These are phyloP conservation scores for Valencia hispanica DNA, from an alignment of 2,797 vertebrate genomes.

Conservation along the genomic window DNA sequence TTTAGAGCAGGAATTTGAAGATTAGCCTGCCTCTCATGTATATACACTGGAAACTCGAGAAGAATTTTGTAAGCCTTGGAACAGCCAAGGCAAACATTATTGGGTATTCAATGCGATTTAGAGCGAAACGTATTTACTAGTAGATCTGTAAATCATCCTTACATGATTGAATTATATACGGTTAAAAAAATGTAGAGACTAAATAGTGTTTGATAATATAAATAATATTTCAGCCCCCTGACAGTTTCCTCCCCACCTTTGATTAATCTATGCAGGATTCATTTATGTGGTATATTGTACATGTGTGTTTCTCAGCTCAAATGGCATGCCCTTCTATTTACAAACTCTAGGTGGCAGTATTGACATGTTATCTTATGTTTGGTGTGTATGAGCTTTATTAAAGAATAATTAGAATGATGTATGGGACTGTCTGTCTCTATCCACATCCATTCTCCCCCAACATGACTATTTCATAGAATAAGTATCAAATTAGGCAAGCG, in stretches of 20 bases:
- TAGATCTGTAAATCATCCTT: constrained; percentile 57
- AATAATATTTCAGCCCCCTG: constrained; percentile 51
- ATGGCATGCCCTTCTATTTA: constrained; percentile 33
- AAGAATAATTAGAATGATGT: constrained; percentile 83
- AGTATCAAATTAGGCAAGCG: constrained; percentile 76
- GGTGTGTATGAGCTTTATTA: constrained; percentile 76
- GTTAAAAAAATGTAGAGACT: constrained; percentile 53
- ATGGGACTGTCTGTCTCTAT: constrained; percentile 83
- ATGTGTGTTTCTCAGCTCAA: constrained; percentile 34
- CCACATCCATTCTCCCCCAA: constrained; percentile 80
- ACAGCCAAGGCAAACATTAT: constrained; percentile 41
- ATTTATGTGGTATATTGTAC: constrained; percentile 60
- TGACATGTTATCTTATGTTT: constrained; percentile 59
- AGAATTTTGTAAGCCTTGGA: constrained; percentile 51
- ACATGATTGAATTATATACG: constrained; percentile 55
- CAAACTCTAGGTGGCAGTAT: constrained; percentile 84
- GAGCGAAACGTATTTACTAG: constrained; percentile 51
- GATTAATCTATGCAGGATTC: constrained; percentile 66
- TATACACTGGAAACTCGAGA: constrained; percentile 46
- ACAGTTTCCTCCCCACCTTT: constrained; percentile 56
- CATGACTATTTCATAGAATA: constrained; percentile 80
- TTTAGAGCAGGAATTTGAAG: constrained; percentile 37
- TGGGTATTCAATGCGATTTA: constrained; percentile 60
- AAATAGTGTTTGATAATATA: constrained; percentile 57
- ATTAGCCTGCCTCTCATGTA: constrained; percentile 50